Percentiles rank a stretch among this genome's conserved stretches.
phyloP scores from a whole-genome alignment of 2,888 invertebrate genomes.

The Zhuqinia jingwanae region DNA sequence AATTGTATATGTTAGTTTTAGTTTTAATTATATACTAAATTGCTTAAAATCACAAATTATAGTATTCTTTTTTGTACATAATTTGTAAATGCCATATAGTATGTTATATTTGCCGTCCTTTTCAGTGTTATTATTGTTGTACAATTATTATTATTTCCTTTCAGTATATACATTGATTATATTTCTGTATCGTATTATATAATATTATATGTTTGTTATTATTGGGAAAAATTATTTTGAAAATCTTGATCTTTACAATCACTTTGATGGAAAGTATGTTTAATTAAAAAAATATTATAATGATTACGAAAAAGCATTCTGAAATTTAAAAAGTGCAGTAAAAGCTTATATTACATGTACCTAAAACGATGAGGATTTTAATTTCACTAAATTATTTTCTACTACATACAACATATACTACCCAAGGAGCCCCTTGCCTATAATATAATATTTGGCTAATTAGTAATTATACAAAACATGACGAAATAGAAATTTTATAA shows the following conservation, averaged over 20 bases:
- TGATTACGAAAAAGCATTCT: slow-evolving; percentile 14
- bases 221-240: slow-evolving; percentile 52
- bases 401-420: too few species aligned
- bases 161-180: slow-evolving; percentile 16
- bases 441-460: too few species aligned
- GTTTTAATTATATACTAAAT: neutral
- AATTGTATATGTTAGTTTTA: neutral
- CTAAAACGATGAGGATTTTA: slow-evolving; percentile 11
- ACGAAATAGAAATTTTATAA: too few species aligned
- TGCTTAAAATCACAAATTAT: too few species aligned
- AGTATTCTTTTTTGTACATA: neutral
- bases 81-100: neutral
- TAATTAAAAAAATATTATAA: slow-evolving; percentile 43
- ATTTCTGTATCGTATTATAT: slow-evolving; percentile 22
- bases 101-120: slow-evolving; percentile 1
- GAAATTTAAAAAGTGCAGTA: slow-evolving; percentile 62
- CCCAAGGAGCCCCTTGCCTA: too few species aligned
- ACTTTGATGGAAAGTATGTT: slow-evolving; percentile 45
- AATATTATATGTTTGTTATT: slow-evolving; percentile 15
- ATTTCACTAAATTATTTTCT: too few species aligned
- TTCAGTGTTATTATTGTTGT: slow-evolving; percentile 39
- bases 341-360: slow-evolving; percentile 52
- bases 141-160: slow-evolving; percentile 36
- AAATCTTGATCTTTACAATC: slow-evolving; percentile 64
- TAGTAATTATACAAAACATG: too few species aligned